Evolutionary conservation across 2,888 invertebrate genomes (phyloP), one percentile per base, ranked within the genome.

Genomic region (Synergus umbraculus): DNA sequence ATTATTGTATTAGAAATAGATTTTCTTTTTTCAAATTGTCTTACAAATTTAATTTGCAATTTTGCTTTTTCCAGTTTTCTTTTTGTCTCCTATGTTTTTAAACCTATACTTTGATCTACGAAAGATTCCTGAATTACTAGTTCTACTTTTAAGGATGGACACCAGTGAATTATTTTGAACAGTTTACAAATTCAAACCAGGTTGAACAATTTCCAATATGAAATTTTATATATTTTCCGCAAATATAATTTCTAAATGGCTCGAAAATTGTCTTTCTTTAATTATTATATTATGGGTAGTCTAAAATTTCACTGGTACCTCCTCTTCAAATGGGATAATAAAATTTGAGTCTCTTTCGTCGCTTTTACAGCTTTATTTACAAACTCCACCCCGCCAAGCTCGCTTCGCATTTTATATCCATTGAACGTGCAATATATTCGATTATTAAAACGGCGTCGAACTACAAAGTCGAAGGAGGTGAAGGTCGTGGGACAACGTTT

Each of bases 281-380:
- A 49, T 9, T 58, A 18, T 58, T 18, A 18, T 9, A 18, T 9
- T 9, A 18, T 9, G 58, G 18, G 9, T 4, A 18, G 44, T 9
- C 18, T 41, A 9, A 10, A 66, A 37, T 63, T 65, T 64, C 22
- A 10, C 69, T 69, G 13, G 54, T n/a, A 9, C 54, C 54, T 54
- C 54, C 8, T n/a, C 18, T 18, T 1, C 15, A 54, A 73, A n/a
- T n/a, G 54, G 73, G 73, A 73, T 9, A 54, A 73, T 73, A 73
- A 73, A 73, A 37, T 37, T 54, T 46, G 22, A 73, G 73, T 73
- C 73, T 73, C 81, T 65, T 83, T 81, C 79, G 84, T 81, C 79
- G 84, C 86, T 89, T 88, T 88, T 85, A 87, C 83, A 88, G 76
- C 83, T 88, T 89, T 89, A 89, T 89, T 89, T 88, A 88, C 88